Evolutionary conservation across 37 sponge, comb jelly and placozoan genomes (phyloP).

Genomic region (Lycopodina hypogea): DNA sequence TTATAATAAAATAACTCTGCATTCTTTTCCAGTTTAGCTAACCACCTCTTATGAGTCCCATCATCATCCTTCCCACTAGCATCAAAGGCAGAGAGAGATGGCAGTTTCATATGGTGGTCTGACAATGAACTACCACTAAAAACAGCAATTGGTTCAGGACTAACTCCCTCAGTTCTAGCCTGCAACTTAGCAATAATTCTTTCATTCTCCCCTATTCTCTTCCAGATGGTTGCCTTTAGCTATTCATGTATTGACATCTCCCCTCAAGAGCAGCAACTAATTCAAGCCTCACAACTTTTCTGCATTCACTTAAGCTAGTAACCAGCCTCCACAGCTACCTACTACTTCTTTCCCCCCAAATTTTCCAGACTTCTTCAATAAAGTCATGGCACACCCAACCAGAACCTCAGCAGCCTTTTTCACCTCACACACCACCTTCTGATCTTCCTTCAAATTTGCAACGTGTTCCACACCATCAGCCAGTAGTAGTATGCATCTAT

Average conservation of each 20-base stretch:
- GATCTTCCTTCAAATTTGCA: not conserved
- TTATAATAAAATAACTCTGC: too few relatives aligned
- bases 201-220: not conserved
- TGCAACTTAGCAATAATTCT: not conserved
- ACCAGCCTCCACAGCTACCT: not conserved
- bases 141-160: too few relatives aligned
- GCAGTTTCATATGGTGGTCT: not conserved
- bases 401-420: not conserved
- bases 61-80: slow-evolving; percentile 4
- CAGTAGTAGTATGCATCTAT: too few relatives aligned
- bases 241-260: not conserved
- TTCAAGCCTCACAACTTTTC: too few relatives aligned
- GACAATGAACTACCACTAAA: not conserved
- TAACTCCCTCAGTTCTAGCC: not conserved
- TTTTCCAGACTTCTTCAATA: not conserved
- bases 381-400: not conserved
- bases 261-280: not conserved
- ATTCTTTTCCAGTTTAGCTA: slow-evolving; percentile 9
- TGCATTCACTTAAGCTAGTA: too few relatives aligned
- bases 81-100: too few relatives aligned
- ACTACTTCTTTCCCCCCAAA: not conserved
- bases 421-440: not conserved
- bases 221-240: not conserved
- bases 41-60: slow-evolving; percentile 1
- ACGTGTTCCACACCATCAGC: not conserved